Conservation (phyloP, 2,797 vertebrate species). For the Urosaurus nigricauda region DNA sequence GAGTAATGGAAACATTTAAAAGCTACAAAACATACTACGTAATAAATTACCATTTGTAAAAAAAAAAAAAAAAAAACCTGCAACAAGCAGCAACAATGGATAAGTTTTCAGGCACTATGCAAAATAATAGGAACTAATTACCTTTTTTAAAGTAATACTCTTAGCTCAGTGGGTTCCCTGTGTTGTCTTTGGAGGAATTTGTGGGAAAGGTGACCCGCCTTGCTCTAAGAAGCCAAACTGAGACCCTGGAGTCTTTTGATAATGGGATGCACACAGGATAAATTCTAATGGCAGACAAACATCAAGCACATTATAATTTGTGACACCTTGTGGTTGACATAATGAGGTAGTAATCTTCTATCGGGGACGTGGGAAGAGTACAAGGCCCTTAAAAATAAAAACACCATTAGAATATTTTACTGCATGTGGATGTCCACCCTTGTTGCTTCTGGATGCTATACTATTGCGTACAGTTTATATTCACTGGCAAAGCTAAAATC, state of each 20-base stretch:
- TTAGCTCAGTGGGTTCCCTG: background rate
- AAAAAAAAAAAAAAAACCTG: too few species aligned
- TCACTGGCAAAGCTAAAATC: conserved; percentile 81
- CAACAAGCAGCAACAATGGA: too few species aligned
- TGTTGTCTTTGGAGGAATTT: background rate
- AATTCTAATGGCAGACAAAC: conserved; percentile 67
- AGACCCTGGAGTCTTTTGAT: conserved; percentile 52
- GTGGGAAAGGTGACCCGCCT: background rate
- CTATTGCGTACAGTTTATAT: conserved; percentile 84
- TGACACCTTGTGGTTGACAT: conserved; percentile 76
- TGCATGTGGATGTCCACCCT: conserved; percentile 83
- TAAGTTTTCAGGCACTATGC: too few species aligned
- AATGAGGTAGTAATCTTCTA: conserved; percentile 78
- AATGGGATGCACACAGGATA: conserved; percentile 53
- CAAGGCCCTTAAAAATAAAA: conserved; percentile 74
- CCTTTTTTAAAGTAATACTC: too few species aligned
- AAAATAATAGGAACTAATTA: too few species aligned
- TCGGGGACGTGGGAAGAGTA: conserved; percentile 77
- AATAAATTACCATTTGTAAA: too few species aligned
- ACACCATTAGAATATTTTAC: conserved; percentile 82
- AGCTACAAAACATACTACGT: too few species aligned
- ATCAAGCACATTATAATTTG: conserved; percentile 73
- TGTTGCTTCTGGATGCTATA: conserved; percentile 82
- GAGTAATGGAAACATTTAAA: too few species aligned
- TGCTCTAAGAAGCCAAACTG: background rate